Base-by-base conservation (phyloP, 2,888 invertebrate genomes). In the Mesochorus sp. region DNA sequence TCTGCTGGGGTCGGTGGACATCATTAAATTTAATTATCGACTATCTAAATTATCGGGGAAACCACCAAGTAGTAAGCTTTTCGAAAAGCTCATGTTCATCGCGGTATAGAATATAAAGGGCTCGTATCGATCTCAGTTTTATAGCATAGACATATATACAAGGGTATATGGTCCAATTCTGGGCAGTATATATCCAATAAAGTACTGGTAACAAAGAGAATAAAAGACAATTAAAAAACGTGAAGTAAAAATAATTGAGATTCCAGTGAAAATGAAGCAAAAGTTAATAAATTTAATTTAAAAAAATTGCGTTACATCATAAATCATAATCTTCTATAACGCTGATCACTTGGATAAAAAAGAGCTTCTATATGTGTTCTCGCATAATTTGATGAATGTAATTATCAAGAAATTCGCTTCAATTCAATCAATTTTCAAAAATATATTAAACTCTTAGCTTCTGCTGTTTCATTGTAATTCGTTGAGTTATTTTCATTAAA, bases 21-120 rank as follows among this genome's bases (percentile, higher is more conserved):
- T 81, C 82, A 81, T 83, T 86, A 84, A 85, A 85, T 85, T 86
- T 82, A 84, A 85, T 83, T 85, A 83, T 82, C 80, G 82, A 82
- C 83, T 82, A 84, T 85, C 82, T 81, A 84, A 86, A 85, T 86
- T 83, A 85, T 83, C 80, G 76, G 70, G 53, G 71, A 81, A 80
- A 73, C 76, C 51, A 34, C 59, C 51, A 14, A 34, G 64, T 19
- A 59, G 51, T 71, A 53, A 78, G 78, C 78, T 74, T 71, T 61
- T 44, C 51, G 70, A 34, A n/a, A n/a, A 74, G 62, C 47, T 34
- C 53, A 24, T 44, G 42, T 72, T 47, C 62, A 28, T 51, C 49
- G 49, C 67, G 28, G n/a, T n/a, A 67, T 72, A 62, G 61, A 28
- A 28, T 49, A 44, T 66, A 53, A 59, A 49, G 37, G 31, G n/a